Conservation (phyloP, 2,113 vertebrate species). For the Anolis carolinensis region DNA sequence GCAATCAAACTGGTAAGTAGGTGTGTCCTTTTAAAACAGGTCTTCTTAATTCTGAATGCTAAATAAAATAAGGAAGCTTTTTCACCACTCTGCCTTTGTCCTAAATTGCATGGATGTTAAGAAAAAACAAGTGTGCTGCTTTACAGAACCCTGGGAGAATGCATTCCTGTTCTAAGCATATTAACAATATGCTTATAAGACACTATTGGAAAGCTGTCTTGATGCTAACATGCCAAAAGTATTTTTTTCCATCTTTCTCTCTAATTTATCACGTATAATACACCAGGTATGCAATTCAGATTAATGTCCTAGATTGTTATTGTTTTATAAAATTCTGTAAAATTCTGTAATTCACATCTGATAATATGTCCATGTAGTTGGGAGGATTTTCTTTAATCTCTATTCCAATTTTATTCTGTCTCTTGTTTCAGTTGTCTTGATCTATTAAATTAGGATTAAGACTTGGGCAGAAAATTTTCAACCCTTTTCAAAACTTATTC, state of each 20-base stretch:
- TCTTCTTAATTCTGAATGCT: not conserved
- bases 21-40: slow-evolving; percentile 32
- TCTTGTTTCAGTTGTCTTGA: not conserved
- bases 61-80: not conserved
- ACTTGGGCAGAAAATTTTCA: not conserved
- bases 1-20: slow-evolving; percentile 98
- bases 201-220: not conserved
- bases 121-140: not conserved
- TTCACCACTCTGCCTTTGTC: not conserved
- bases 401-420: too few species aligned
- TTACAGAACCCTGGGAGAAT: not conserved
- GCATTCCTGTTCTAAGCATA: not conserved
- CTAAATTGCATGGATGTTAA: not conserved
- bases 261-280: not conserved
- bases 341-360: not conserved
- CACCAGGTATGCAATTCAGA: not conserved
- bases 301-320: not conserved
- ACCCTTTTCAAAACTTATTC: rapidly evolving
- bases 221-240: not conserved
- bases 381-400: not conserved
- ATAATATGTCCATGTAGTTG: not conserved
- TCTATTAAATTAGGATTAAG: not conserved
- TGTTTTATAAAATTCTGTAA: not conserved
- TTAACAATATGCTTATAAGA: not conserved
- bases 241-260: not conserved